A percentile compares a stretch with the other conserved stretches of the same genome.
Conservation (phyloP, 2,888 invertebrate species). For the Galerucella calmariensis region DNA sequence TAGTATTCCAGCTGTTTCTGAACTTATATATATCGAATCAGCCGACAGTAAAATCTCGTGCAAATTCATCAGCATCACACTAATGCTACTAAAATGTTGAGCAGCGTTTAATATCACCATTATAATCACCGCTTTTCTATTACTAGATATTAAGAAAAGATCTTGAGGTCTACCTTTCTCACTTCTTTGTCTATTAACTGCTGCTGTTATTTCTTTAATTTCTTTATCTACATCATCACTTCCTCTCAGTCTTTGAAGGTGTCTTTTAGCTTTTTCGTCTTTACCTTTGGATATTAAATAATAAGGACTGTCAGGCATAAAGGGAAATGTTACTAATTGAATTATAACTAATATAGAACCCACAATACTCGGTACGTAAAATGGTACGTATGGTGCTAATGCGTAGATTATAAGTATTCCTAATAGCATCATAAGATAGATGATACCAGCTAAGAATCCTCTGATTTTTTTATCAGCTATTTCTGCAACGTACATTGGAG, state of each 20-base stretch:
- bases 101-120: slow-evolving; percentile 61
- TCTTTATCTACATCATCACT: slow-evolving; percentile 57
- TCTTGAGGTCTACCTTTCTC: slow-evolving; percentile 61
- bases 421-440: slow-evolving; percentile 63
- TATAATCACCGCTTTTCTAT: slow-evolving; percentile 60
- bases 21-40: slow-evolving; percentile 54
- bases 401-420: slow-evolving; percentile 62
- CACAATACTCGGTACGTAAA: slow-evolving; percentile 54
- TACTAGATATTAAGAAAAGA: slow-evolving; percentile 58
- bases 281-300: slow-evolving; percentile 59
- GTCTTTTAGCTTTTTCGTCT: slow-evolving; percentile 55
- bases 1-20: slow-evolving; percentile 55
- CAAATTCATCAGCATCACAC: slow-evolving; percentile 62
- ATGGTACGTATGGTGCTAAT: slow-evolving; percentile 56
- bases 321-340: slow-evolving; percentile 58
- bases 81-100: slow-evolving; percentile 62
- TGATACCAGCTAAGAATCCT: slow-evolving; percentile 61
- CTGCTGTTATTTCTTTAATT: slow-evolving; percentile 57
- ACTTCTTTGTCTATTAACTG: slow-evolving; percentile 58
- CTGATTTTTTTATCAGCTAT: slow-evolving; percentile 63
- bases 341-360: slow-evolving; percentile 56
- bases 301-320: slow-evolving; percentile 60
- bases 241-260: slow-evolving; percentile 54
- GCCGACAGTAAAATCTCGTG: slow-evolving; percentile 58
- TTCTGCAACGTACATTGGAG: slow-evolving; percentile 64